Base-by-base conservation (phyloP, 2,888 invertebrate genomes). In the Torymus aiolomorphi region DNA sequence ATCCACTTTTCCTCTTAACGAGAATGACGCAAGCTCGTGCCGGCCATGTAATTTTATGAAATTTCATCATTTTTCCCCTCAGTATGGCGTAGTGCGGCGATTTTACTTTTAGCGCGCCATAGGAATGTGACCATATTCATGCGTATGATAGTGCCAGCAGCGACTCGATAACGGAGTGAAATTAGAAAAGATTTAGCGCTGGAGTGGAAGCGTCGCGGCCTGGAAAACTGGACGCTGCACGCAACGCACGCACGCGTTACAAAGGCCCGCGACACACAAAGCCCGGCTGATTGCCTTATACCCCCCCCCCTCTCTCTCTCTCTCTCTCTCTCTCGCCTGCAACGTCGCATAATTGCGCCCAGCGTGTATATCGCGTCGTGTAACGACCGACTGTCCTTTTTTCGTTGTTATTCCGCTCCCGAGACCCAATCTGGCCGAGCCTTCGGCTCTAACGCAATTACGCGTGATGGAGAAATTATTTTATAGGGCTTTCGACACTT, bases 131-230 rank as follows among this genome's bases (percentile, higher is more conserved):
- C n/a, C n/a, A n/a, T n/a, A n/a, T n/a, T n/a, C n/a, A n/a, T n/a
- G n/a, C n/a, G n/a, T n/a, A n/a, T n/a, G n/a, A n/a, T n/a, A n/a
- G n/a, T n/a, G n/a, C n/a, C n/a, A n/a, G n/a, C n/a, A n/a, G n/a
- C n/a, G n/a, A n/a, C n/a, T n/a, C n/a, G n/a, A n/a, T n/a, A n/a
- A n/a, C n/a, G n/a, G n/a, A n/a, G n/a, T n/a, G n/a, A n/a, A n/a
- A n/a, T n/a, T n/a, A n/a, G n/a, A n/a, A n/a, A n/a, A n/a, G n/a
- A n/a, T n/a, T n/a, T 3, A 11, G 18, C 14, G 52, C 56, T 8
- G 56, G 56, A 31, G 69, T 69, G 69, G 56, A 56, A 4, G 69
- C 69, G 56, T 69, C 42, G 56, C 69, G 69, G 69, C 69, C 56
- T 69, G 67, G 67, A 67, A 67, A 70, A 59, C 70, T 57, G 59